phyloP scores from a whole-genome alignment of 2,888 invertebrate species.

The Tromatobia lineatoria region DNA sequence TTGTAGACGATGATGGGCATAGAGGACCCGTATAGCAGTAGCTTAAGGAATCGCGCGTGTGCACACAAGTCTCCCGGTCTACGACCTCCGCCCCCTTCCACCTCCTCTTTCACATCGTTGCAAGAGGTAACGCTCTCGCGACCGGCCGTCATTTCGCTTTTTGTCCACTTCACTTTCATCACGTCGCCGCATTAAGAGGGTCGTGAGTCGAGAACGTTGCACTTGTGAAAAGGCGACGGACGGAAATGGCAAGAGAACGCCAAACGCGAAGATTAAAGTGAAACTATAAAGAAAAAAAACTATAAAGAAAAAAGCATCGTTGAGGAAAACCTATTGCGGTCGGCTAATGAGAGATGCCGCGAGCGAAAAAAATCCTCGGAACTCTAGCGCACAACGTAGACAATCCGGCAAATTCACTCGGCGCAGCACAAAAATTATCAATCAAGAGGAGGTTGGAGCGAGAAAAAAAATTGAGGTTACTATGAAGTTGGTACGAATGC shows the following conservation, averaged over 20 bases:
- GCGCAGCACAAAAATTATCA: constrained; percentile 38
- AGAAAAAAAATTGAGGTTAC: not conserved
- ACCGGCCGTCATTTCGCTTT: constrained; percentile 38
- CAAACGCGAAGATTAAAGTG: not conserved
- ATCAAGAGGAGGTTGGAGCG: constrained; percentile 25
- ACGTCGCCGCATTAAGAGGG: constrained; percentile 31
- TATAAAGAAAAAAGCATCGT: not conserved
- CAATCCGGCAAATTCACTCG: constrained; percentile 5
- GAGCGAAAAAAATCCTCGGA: not conserved
- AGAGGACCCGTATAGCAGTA: not conserved
- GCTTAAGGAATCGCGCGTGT: not conserved
- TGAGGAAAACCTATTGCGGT: constrained; percentile 29
- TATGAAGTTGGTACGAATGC: not conserved
- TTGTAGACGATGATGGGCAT: not conserved
- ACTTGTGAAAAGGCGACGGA: constrained; percentile 20
- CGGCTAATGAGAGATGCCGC: constrained; percentile 42
- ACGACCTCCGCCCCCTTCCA: constrained; percentile 31
- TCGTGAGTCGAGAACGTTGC: constrained; percentile 24
- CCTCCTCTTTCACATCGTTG: not conserved
- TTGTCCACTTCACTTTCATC: constrained; percentile 44
- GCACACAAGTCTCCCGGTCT: constrained; percentile 25
- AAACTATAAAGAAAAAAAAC: not conserved
- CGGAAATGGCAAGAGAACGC: not conserved
- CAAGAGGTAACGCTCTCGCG: constrained; percentile 19
- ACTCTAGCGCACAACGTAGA: not conserved